A percentile compares a stretch with the other conserved stretches of the same genome.
Conservation (phyloP, 2,888 invertebrate species). For the Brenthis ino region DNA sequence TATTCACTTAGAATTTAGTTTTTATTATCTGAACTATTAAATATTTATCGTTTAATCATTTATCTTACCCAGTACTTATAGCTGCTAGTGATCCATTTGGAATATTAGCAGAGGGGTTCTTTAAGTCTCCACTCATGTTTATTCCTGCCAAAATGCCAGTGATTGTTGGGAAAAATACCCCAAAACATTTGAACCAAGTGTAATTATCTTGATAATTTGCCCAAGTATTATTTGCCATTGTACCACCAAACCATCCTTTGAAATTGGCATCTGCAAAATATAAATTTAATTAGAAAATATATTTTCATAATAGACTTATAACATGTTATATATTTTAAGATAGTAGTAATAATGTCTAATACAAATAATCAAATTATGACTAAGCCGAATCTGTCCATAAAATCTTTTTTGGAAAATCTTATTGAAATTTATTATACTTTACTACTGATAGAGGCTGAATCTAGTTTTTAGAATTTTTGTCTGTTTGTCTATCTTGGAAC, state of each 20-base stretch:
- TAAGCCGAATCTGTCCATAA: too few species aligned
- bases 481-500: too few species aligned
- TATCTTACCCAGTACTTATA: conserved; percentile 90
- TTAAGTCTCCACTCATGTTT: conserved; percentile 98
- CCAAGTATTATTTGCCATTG: conserved; percentile 91
- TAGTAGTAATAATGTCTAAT: too few species aligned
- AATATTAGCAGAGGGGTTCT: conserved; percentile 95
- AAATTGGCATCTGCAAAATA: conserved; percentile 87
- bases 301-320: not conserved
- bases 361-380: too few species aligned
- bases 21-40: not conserved
- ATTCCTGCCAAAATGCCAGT: conserved; percentile 98
- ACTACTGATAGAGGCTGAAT: too few species aligned
- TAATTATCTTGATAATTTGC: conserved; percentile 90
- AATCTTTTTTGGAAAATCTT: too few species aligned
- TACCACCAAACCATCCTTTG: conserved; percentile 91
- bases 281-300: conserved; percentile 16
- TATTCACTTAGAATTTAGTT: not conserved
- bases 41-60: not conserved
- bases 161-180: conserved; percentile 98
- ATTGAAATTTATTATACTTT: too few species aligned
- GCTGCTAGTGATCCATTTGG: conserved; percentile 97
- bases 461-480: too few species aligned
- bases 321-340: too few species aligned
- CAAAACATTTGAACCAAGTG: conserved; percentile 97